phyloP scores from a whole-genome alignment of 2,888 invertebrate species.

The Agonopterix heracliana region DNA sequence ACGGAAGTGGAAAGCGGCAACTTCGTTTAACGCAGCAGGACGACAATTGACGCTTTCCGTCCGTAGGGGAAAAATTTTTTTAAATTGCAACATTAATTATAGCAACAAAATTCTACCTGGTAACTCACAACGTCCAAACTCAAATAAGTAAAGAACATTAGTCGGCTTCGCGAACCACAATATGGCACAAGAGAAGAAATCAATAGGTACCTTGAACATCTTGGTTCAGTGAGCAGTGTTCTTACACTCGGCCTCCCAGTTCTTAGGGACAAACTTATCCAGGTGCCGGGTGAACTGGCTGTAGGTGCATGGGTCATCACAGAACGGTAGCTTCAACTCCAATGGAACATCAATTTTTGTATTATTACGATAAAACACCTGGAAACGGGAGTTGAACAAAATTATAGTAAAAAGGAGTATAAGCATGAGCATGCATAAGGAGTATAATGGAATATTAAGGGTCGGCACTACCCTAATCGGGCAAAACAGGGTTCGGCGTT shows the following conservation, averaged over 20 bases:
- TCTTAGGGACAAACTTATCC: slow-evolving; percentile 73
- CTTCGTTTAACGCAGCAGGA: too few species aligned
- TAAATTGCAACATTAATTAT: too few species aligned
- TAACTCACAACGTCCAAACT: too few species aligned
- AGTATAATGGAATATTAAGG: too few species aligned
- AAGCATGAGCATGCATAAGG: too few species aligned
- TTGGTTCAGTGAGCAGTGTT: slow-evolving; percentile 25
- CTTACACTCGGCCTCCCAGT: slow-evolving; percentile 82
- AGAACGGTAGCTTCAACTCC: slow-evolving; percentile 77
- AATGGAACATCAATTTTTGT: slow-evolving; percentile 75
- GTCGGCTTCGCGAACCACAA: not conserved
- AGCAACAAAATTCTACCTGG: too few species aligned
- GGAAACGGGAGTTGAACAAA: slow-evolving; percentile 7
- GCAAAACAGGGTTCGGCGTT: too few species aligned
- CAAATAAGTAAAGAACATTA: not conserved
- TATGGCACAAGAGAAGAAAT: not conserved
- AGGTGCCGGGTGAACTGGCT: slow-evolving; percentile 70
- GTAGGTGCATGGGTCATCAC: slow-evolving; percentile 79
- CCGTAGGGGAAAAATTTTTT: too few species aligned
- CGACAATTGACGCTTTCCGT: too few species aligned
- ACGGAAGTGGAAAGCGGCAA: too few species aligned
- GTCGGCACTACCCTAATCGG: too few species aligned
- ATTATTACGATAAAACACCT: slow-evolving; percentile 81
- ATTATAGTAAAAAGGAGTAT: slow-evolving; percentile 13
- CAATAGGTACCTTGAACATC: not conserved